Conservation (phyloP, 1,140 invertebrate species). For the Apis dorsata region DNA sequence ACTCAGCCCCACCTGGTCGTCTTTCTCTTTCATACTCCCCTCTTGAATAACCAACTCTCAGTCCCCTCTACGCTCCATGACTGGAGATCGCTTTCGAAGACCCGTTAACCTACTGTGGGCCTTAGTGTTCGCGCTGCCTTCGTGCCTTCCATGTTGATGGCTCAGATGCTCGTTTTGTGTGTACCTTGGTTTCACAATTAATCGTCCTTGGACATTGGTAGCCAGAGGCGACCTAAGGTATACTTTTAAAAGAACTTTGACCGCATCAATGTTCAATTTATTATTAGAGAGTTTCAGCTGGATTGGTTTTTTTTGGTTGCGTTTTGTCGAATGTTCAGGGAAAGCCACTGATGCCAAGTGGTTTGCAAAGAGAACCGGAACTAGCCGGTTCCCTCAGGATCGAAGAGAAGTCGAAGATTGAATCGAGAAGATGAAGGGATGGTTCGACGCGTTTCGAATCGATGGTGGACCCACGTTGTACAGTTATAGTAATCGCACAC, state of each 20-base stretch:
- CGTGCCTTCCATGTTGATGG: slow-evolving; percentile 29
- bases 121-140: slow-evolving; percentile 62
- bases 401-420: not conserved
- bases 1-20: slow-evolving; percentile 26
- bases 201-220: slow-evolving; percentile 57
- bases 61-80: slow-evolving; percentile 26
- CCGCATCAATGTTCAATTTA: not conserved
- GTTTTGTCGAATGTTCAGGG: not conserved
- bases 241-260: not conserved
- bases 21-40: slow-evolving; percentile 60
- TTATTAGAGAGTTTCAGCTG: no score
- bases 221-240: slow-evolving; percentile 27
- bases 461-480: slow-evolving; percentile 96
- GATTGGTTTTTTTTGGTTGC: not conserved
- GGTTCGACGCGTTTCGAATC: slow-evolving; percentile 95
- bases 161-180: slow-evolving; percentile 1
- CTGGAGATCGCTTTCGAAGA: slow-evolving; percentile 69
- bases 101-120: slow-evolving; percentile 78
- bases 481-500: slow-evolving; percentile 93
- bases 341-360: slow-evolving; percentile 68
- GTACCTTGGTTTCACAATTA: slow-evolving; percentile 29
- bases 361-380: slow-evolving; percentile 40
- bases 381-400: slow-evolving; percentile 23
- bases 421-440: slow-evolving; percentile 87
- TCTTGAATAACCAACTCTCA: not conserved